These are phyloP conservation scores for Tadarida brasiliensis DNA, from an alignment of 2,797 vertebrate species.

Conservation along the genomic window DNA sequence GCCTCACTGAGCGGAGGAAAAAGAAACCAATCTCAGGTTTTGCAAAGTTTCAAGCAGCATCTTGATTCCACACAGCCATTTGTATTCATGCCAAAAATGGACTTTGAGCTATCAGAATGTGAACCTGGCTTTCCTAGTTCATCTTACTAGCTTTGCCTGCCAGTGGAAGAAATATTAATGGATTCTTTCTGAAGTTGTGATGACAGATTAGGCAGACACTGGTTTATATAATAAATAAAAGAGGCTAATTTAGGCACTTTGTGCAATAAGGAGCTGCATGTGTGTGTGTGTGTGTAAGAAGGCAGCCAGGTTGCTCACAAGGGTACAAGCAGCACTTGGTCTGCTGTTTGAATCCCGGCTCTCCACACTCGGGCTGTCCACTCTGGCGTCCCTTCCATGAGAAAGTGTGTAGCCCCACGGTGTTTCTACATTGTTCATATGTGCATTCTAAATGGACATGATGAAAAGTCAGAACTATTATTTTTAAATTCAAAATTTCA, in stretches of 20 bases:
- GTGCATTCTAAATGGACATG: conserved; percentile 30
- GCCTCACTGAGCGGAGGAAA: background rate
- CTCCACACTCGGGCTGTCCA: background rate
- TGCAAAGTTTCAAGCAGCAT: conserved; percentile 49
- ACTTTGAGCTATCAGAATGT: background rate
- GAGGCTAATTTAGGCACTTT: background rate
- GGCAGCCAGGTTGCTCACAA: background rate
- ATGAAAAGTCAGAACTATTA: conserved; percentile 53
- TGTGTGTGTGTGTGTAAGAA: background rate
- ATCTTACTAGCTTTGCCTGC: background rate
- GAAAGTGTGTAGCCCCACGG: background rate
- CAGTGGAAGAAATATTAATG: conserved; percentile 31
- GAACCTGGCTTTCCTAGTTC: background rate
- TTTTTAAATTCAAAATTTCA: conserved; percentile 56
- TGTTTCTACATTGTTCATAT: background rate
- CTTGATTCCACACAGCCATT: conserved; percentile 44
- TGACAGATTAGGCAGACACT: background rate
- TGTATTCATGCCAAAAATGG: background rate
- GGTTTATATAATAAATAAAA: conserved; percentile 38
- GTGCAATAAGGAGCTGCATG: background rate
- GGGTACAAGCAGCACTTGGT: background rate
- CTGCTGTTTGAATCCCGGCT: background rate
- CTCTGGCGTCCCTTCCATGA: background rate
- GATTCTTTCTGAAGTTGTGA: conserved; percentile 62
- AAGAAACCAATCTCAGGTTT: conserved; percentile 58